Evolutionary conservation across 2,113 vertebrate genomes (phyloP).

Genomic region (Corydoras sp.): DNA sequence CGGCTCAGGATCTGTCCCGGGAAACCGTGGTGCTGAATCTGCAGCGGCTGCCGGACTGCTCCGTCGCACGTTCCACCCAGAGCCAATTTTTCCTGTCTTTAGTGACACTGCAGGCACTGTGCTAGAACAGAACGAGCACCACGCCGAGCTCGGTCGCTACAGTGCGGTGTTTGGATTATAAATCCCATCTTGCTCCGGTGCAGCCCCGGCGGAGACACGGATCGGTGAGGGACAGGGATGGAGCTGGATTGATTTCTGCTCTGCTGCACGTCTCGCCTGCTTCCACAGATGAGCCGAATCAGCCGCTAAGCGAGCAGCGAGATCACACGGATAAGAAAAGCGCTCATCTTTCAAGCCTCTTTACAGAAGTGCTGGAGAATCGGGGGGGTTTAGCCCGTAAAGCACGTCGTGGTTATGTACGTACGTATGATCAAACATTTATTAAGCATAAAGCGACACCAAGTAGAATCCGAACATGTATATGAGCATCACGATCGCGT

Average conservation of each 20-base stretch:
- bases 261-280: constrained; percentile 8
- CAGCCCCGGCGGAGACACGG: constrained; percentile 1
- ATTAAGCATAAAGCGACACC: too few species aligned
- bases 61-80: constrained; percentile 50
- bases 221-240: not conserved
- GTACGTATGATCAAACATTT: too few species aligned
- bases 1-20: constrained; percentile 71
- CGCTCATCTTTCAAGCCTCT: too few species aligned
- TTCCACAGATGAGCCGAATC: constrained; percentile 1
- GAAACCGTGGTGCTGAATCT: constrained; percentile 61
- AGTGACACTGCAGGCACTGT: constrained; percentile 3
- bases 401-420: not conserved
- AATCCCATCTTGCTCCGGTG: not conserved
- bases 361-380: not conserved
- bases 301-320: not conserved
- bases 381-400: not conserved
- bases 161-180: constrained; percentile 20
- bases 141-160: not conserved
- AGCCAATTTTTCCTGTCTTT: constrained; percentile 31
- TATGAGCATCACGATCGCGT: too few species aligned
- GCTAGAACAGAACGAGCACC: not conserved
- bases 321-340: not conserved
- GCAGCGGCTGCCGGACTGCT: constrained; percentile 43
- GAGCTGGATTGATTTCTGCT: constrained; percentile 9
- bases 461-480: too few species aligned